A percentile compares a stretch with the other conserved stretches of the same genome.
Conservation (phyloP, 2,888 invertebrate genomes). For the Cataglyphis livida region DNA sequence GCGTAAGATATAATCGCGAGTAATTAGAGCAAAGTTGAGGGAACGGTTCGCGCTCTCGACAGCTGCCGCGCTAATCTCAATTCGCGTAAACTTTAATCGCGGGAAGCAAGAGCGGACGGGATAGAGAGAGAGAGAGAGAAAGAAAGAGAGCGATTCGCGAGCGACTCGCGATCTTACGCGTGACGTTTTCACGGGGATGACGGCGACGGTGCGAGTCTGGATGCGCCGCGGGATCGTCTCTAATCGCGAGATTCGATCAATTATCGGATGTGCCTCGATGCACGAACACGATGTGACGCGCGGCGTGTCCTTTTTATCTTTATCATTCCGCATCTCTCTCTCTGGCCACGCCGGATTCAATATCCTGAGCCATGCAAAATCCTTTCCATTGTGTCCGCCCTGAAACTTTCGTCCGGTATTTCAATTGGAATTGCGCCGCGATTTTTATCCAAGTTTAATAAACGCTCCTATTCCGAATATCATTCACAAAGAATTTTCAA, state of each 20-base stretch:
- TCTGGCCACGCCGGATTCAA: constrained; percentile 15
- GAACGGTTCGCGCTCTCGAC: constrained; percentile 19
- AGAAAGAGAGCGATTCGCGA: not conserved
- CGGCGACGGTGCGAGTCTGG: not conserved
- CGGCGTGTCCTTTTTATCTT: constrained; percentile 4
- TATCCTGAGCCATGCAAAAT: constrained; percentile 29
- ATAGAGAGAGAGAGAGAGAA: not conserved
- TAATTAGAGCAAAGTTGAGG: constrained; percentile 41
- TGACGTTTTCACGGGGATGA: not conserved
- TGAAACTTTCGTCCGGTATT: constrained; percentile 11
- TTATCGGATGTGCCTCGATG: constrained; percentile 1
- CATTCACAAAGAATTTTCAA: constrained; percentile 9
- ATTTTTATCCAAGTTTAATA: constrained; percentile 49
- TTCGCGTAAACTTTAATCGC: constrained; percentile 52
- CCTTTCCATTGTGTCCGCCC: constrained; percentile 21
- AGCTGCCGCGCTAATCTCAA: constrained; percentile 43
- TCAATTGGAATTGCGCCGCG: constrained; percentile 35
- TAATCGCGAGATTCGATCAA: constrained; percentile 22
- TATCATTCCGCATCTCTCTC: constrained; percentile 20
- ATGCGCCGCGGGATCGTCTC: constrained; percentile 3
- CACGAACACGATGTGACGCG: constrained; percentile 26
- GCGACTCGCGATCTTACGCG: not conserved
- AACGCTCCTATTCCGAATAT: constrained; percentile 45
- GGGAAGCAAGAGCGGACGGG: not conserved
- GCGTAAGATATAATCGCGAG: constrained; percentile 48